Percentiles rank a stretch among this genome's conserved stretches.
phyloP scores from a whole-genome alignment of 2,113 vertebrate species.

The Prolemur simus region DNA sequence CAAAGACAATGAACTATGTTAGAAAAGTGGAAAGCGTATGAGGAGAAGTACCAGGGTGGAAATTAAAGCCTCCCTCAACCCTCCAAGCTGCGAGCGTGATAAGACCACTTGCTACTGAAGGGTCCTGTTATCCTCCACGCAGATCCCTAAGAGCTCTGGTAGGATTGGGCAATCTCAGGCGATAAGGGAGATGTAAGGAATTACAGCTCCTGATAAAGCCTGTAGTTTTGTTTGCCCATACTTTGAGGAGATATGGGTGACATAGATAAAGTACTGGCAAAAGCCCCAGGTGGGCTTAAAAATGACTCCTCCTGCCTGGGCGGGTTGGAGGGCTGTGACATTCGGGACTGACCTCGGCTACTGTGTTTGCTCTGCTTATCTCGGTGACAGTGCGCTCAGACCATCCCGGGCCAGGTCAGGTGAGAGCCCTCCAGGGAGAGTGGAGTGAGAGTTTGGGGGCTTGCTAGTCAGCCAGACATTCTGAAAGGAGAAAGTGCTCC shows the following conservation, averaged over 20 bases:
- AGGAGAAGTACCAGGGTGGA: constrained; percentile 44
- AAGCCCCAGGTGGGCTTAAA: constrained; percentile 57
- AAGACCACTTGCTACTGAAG: constrained; percentile 63
- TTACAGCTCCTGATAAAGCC: constrained; percentile 65
- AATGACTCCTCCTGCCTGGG: not conserved
- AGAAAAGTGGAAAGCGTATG: not conserved
- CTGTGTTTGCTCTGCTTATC: constrained; percentile 61
- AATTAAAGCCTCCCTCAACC: constrained; percentile 18
- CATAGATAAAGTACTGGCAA: constrained; percentile 61
- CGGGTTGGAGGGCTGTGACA: not conserved
- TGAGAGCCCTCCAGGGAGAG: not conserved
- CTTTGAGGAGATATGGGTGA: constrained; percentile 62
- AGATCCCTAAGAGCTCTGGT: constrained; percentile 51
- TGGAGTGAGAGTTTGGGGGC: not conserved
- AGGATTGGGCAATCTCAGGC: constrained; percentile 38
- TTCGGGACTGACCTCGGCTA: constrained; percentile 6
- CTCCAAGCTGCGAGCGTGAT: constrained; percentile 37
- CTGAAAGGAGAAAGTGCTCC: not conserved
- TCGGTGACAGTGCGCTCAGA: not conserved
- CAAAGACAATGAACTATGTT: not conserved
- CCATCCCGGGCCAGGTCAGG: not conserved
- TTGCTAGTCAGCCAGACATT: not conserved
- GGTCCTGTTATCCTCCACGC: constrained; percentile 18
- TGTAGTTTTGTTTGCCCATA: constrained; percentile 58
- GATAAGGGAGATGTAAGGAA: constrained; percentile 74